Conservation (phyloP, 2,113 vertebrate genomes). For the Lampris incognitus region DNA sequence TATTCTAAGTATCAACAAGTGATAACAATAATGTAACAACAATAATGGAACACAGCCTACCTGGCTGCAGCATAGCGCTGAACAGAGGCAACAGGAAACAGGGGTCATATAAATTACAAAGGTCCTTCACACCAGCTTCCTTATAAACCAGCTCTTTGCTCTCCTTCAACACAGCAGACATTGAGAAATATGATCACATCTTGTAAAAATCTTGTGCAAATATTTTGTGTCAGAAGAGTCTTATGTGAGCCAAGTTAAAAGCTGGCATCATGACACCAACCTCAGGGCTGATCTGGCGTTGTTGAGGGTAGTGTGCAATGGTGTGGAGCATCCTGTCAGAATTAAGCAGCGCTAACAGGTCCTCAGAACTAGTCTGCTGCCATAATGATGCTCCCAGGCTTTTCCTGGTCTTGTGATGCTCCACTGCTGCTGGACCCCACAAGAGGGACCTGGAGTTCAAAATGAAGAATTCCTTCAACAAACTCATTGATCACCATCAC, state of each 20-base stretch:
- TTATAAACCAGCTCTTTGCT: conserved; percentile 71
- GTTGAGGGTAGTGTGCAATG: conserved; percentile 88
- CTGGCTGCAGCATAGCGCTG: conserved; percentile 88
- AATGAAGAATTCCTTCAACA: background rate
- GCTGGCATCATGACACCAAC: conserved; percentile 45
- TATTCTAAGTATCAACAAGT: background rate
- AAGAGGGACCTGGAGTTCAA: conserved; percentile 84
- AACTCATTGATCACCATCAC: background rate
- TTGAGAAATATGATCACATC: background rate
- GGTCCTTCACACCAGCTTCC: conserved; percentile 67
- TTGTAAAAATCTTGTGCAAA: background rate
- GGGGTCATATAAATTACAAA: conserved; percentile 88
- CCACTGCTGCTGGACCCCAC: conserved; percentile 93
- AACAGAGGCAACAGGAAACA: conserved; percentile 94
- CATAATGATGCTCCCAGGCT: conserved; percentile 92
- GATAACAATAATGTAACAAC: background rate
- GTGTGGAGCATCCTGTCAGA: conserved; percentile 87
- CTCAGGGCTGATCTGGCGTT: conserved; percentile 84
- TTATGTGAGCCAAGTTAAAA: background rate
- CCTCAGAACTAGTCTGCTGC: conserved; percentile 91
- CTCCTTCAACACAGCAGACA: conserved; percentile 74
- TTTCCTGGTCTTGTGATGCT: conserved; percentile 91
- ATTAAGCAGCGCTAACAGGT: conserved; percentile 88
- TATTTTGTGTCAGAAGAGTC: background rate
- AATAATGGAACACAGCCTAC: conserved; percentile 69